Evolutionary conservation across 2,888 invertebrate genomes (phyloP).

Genomic region (Cryptops parisi): DNA sequence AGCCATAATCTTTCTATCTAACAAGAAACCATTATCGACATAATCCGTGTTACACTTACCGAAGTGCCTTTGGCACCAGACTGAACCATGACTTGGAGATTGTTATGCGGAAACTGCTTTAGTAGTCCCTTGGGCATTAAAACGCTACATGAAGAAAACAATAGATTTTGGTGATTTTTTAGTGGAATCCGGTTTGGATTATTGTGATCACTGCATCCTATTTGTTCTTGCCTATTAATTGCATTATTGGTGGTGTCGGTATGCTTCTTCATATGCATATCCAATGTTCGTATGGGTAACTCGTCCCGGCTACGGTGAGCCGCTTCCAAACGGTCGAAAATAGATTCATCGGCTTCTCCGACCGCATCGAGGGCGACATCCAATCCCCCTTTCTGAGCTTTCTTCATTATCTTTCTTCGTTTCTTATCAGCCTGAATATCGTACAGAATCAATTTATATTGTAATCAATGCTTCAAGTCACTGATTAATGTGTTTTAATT

Average conservation of each 20-base stretch:
- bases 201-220: not conserved
- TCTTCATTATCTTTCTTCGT: constrained; percentile 50
- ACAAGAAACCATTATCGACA: not conserved
- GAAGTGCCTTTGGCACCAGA: constrained; percentile 98
- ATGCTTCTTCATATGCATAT: constrained; percentile 60
- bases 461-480: no score
- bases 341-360: constrained; percentile 38
- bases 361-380: constrained; percentile 53
- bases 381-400: constrained; percentile 47
- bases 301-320: constrained; percentile 47
- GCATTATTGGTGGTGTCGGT: constrained; percentile 75
- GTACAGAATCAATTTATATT: no score
- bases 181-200: not conserved
- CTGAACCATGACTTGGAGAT: constrained; percentile 95
- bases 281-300: constrained; percentile 55
- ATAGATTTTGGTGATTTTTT: not conserved
- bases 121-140: constrained; percentile 73
- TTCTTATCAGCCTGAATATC: constrained; percentile 51
- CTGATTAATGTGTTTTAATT: no score
- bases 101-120: constrained; percentile 80
- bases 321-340: constrained; percentile 39
- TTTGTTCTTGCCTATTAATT: constrained; percentile 59
- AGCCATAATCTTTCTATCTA: not conserved
- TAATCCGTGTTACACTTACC: constrained; percentile 42
- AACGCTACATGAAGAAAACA: constrained; percentile 34